Base-by-base conservation (phyloP, 2,888 invertebrate genomes). In the Perdita meconis region DNA sequence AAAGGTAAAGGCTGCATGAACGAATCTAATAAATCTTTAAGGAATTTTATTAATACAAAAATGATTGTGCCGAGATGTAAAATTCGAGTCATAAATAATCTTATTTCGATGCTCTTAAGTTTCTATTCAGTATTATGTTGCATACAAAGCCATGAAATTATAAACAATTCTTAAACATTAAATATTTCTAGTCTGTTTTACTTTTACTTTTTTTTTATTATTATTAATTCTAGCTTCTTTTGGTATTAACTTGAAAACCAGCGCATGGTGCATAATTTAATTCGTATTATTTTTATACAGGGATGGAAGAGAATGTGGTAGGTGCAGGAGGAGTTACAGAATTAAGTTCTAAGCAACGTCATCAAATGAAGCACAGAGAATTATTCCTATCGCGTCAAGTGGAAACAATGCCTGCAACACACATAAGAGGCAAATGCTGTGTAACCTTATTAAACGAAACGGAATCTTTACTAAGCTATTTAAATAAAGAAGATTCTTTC, bases 381-480 rank as follows among this genome's bases (percentile, higher is more conserved):
- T 94, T 99, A 91, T 99, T 99, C 94, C 95, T 99, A 85, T 99
- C 99, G 60, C 96, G 99, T 88, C 97, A 97, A 94, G 97, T 98
- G 90, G 99, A 99, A 94, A 99, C 98, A 75, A 94, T 99, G 93
- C 98, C 99, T 78, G 99, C 99, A 86, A 99, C 99, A 78, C 98
- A 99, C 94, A 99, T 99, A 90, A 95, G 99, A 92, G 99, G 99
- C 93, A 99, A 99, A 95, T 99, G 99, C 94, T 97, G 97, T 88
- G 99, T 99, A 89, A 99, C 99, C 87, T 95, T 99, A 89, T 96
- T 99, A 93, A 99, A 99, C 94, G 99, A 99, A 95, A 98, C 99
- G 72, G 99, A 99, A 94, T 97, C 98, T 87, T 95, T 98, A 90
- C 95, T 96, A 92, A 98, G 98, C 93, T 99, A 99, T 95, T 95